Percentiles rank a stretch among this genome's conserved stretches.
phyloP scores from a whole-genome alignment of 1,140 invertebrate species.

The Brachionus paranguensis region DNA sequence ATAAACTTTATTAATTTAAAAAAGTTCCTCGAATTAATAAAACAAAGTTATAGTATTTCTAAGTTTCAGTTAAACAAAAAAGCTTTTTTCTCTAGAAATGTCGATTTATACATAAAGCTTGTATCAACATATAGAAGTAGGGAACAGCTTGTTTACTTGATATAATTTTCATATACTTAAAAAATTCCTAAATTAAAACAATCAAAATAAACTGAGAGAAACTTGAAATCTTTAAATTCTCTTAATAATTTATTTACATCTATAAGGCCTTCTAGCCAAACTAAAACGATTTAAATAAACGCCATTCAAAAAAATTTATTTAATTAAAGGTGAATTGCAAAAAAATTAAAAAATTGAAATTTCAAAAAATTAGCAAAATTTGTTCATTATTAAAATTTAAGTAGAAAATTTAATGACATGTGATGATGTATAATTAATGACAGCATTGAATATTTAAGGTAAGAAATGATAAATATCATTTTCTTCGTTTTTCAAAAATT shows the following conservation, averaged over 20 bases:
- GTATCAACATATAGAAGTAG: background rate
- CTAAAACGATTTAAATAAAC: background rate
- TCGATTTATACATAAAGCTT: background rate
- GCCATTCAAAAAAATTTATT: background rate
- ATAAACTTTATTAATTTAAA: no score
- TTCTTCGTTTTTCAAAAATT: background rate
- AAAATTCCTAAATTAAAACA: background rate
- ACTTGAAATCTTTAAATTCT: background rate
- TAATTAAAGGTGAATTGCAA: background rate
- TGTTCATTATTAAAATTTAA: background rate
- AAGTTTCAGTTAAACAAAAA: background rate
- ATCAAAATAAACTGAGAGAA: background rate
- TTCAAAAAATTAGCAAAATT: background rate
- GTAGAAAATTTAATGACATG: background rate
- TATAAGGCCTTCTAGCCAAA: background rate
- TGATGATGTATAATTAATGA: background rate
- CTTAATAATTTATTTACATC: background rate
- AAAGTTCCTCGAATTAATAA: no score
- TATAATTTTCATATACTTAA: background rate
- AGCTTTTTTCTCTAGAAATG: background rate
- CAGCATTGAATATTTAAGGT: background rate
- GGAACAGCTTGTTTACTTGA: background rate
- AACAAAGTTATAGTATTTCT: no score
- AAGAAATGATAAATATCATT: background rate
- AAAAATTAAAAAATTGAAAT: background rate